phyloP scores from a whole-genome alignment of 2,113 vertebrate genomes.

The Semicossyphus pulcher region DNA sequence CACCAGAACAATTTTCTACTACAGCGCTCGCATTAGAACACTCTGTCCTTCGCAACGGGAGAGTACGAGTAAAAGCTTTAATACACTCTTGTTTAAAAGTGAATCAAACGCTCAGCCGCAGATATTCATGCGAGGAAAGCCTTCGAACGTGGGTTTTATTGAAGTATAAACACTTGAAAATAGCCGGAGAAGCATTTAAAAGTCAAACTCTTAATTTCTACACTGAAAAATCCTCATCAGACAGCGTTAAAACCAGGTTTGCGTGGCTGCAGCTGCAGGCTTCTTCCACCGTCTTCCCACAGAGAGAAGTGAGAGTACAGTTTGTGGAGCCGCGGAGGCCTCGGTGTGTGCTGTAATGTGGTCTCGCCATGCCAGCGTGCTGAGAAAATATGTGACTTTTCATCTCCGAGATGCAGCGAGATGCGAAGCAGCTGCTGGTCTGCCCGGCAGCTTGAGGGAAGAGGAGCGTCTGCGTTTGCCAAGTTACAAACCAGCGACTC shows the following conservation, averaged over 20 bases:
- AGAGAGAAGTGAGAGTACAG: constrained; percentile 32
- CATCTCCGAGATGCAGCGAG: constrained; percentile 68
- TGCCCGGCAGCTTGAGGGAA: constrained; percentile 54
- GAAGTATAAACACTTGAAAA: background rate
- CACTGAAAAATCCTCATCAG: background rate
- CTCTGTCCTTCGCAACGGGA: constrained; percentile 47
- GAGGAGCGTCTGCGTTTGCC: constrained; percentile 33
- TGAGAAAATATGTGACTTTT: constrained; percentile 77
- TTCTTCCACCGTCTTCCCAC: constrained; percentile 20
- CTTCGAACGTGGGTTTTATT: constrained; percentile 1
- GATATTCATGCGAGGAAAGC: background rate
- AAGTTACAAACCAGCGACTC: constrained; percentile 54
- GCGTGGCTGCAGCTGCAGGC: constrained; percentile 21
- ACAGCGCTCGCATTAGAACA: constrained; percentile 60
- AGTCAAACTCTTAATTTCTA: background rate
- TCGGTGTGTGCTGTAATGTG: constrained; percentile 70
- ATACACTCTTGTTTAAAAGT: background rate
- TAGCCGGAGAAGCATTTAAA: background rate
- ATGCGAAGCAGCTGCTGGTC: constrained; percentile 78
- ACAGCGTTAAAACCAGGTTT: background rate
- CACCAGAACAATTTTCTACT: constrained; percentile 72
- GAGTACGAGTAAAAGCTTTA: constrained; percentile 7
- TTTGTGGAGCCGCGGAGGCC: constrained; percentile 46
- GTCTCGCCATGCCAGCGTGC: constrained; percentile 67
- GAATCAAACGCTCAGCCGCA: background rate